Evolutionary conservation across 53 echinoderm and acorn worm genomes (phyloP).

Genomic region (Holothuria scabra): DNA sequence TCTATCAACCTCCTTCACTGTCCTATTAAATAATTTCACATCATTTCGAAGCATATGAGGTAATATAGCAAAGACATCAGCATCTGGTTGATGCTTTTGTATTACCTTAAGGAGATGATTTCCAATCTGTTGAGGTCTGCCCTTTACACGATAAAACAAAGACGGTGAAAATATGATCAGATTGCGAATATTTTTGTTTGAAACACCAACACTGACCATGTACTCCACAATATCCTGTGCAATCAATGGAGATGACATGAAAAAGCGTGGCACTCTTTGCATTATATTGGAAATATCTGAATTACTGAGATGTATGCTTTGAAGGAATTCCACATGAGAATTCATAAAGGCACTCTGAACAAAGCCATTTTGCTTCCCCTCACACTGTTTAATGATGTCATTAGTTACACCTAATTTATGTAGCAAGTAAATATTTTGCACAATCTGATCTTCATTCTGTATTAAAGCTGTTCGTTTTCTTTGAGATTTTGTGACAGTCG

Average conservation of each 20-base stretch:
- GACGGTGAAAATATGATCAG: slow-evolving; percentile 71
- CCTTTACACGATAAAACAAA: slow-evolving; percentile 68
- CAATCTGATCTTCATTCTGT: not conserved
- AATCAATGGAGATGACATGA: slow-evolving; percentile 62
- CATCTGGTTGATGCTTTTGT: slow-evolving; percentile 60
- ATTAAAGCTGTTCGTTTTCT: no score
- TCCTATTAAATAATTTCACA: slow-evolving; percentile 64
- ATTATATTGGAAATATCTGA: slow-evolving; percentile 73
- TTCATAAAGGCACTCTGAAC: slow-evolving; percentile 12
- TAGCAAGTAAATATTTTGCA: not conserved
- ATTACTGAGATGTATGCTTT: slow-evolving; percentile 57
- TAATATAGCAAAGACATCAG: slow-evolving; percentile 52
- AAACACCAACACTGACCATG: slow-evolving; percentile 65
- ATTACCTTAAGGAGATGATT: slow-evolving; percentile 61
- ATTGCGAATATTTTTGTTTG: slow-evolving; percentile 65
- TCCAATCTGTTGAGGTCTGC: slow-evolving; percentile 63
- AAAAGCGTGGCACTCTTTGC: slow-evolving; percentile 76
- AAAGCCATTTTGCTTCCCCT: slow-evolving; percentile 21
- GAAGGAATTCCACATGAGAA: slow-evolving; percentile 56
- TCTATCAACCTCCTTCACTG: slow-evolving; percentile 58
- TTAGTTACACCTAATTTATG: slow-evolving; percentile 35
- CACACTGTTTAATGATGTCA: slow-evolving; percentile 58
- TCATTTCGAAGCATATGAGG: slow-evolving; percentile 72
- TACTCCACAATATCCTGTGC: slow-evolving; percentile 60
- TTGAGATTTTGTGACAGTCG: no score